Evolutionary conservation across 2,113 vertebrate species (phyloP).

Genomic region (Ophiodon elongatus): DNA sequence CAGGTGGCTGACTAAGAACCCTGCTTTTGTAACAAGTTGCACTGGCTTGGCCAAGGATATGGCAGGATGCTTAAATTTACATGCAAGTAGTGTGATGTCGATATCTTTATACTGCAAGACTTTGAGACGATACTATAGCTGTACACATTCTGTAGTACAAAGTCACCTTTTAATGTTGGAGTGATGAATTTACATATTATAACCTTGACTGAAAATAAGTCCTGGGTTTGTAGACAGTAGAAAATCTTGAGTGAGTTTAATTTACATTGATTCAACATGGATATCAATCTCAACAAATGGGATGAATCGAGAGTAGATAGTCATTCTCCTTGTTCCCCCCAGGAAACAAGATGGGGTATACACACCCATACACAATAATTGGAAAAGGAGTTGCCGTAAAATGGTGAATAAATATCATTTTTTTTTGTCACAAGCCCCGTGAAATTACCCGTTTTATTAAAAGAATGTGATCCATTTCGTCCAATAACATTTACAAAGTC

Average conservation of each 20-base stretch:
- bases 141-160: constrained; percentile 9
- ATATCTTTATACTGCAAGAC: constrained; percentile 15
- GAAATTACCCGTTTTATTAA: background rate
- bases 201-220: constrained; percentile 16
- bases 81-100: constrained; percentile 17
- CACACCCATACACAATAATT: background rate
- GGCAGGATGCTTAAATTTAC: constrained; percentile 42
- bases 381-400: background rate
- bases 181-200: constrained; percentile 4
- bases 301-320: constrained; percentile 8
- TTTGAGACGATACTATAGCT: background rate
- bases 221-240: background rate
- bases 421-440: background rate
- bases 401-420: background rate
- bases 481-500: background rate
- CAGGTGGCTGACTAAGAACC: constrained; percentile 57
- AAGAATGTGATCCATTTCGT: background rate
- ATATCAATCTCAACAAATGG: background rate
- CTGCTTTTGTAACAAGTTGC: constrained; percentile 51
- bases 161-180: background rate
- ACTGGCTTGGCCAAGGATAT: constrained; percentile 28
- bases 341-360: background rate
- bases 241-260: background rate
- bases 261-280: background rate
- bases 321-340: background rate